A percentile compares a stretch with the other conserved stretches of the same genome.
phyloP scores from a whole-genome alignment of 37 sponge, comb jelly and placozoan genomes.

The Cliona cf. orientalis region DNA sequence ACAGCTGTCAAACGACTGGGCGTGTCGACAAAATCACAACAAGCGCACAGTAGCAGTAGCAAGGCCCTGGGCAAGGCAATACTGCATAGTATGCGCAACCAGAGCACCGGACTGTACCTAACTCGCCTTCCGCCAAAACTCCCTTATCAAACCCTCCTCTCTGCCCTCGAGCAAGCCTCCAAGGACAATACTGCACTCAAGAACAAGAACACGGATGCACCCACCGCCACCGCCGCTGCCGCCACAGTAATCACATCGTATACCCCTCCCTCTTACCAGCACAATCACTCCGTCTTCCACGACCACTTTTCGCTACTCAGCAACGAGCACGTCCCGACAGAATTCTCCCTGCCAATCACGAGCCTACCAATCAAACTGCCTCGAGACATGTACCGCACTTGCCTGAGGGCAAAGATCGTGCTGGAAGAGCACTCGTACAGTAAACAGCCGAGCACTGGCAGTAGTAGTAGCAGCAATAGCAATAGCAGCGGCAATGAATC shows the following conservation, averaged over 20 bases:
- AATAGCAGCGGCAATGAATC: no score
- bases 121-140: constrained; percentile 16
- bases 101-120: neutral
- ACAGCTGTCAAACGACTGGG: neutral
- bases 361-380: constrained; percentile 25
- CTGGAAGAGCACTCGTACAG: constrained; percentile 30
- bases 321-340: constrained; percentile 11
- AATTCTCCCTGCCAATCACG: constrained; percentile 8
- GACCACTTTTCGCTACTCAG: constrained; percentile 48
- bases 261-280: neutral
- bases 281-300: constrained; percentile 38
- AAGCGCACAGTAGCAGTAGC: no score
- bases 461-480: no score
- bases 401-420: neutral
- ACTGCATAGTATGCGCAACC: neutral
- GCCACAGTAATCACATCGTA: neutral
- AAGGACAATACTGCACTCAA: no score
- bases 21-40: neutral
- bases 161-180: constrained; percentile 1
- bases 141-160: constrained; percentile 20
- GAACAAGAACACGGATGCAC: no score
- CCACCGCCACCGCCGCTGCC: neutral
- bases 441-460: neutral
- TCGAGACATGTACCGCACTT: neutral
- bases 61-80: no score